Conservation (phyloP, 2,888 invertebrate species). For the Eilema depressum region DNA sequence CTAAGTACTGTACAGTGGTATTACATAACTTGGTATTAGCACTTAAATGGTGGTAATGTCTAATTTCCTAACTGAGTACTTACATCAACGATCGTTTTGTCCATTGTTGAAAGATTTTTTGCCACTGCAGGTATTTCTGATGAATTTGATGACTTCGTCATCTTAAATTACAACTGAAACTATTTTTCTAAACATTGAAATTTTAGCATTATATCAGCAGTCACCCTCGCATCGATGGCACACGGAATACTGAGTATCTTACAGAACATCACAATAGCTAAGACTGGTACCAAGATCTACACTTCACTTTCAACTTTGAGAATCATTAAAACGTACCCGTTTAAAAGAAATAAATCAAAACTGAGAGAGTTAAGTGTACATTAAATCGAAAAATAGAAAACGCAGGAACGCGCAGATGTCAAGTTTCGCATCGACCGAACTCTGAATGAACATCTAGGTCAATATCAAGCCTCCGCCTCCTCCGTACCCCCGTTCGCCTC, state of each 20-base stretch:
- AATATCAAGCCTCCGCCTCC: slow-evolving; percentile 83
- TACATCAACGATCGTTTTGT: slow-evolving; percentile 73
- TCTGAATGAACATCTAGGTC: slow-evolving; percentile 87
- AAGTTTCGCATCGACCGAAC: slow-evolving; percentile 87
- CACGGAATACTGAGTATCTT: slow-evolving; percentile 58
- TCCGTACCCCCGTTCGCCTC: slow-evolving; percentile 63
- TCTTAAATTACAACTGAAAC: slow-evolving; percentile 48
- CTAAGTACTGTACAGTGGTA: neutral
- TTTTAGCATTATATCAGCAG: slow-evolving; percentile 60
- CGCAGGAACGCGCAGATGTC: slow-evolving; percentile 86
- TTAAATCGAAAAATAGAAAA: slow-evolving; percentile 80
- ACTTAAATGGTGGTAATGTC: neutral
- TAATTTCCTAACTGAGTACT: slow-evolving; percentile 57
- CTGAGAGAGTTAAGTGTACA: slow-evolving; percentile 67
- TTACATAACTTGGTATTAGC: slow-evolving; percentile 12
- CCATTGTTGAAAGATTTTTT: slow-evolving; percentile 69
- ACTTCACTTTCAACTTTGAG: slow-evolving; percentile 26
- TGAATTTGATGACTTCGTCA: slow-evolving; percentile 64
- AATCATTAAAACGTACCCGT: slow-evolving; percentile 28
- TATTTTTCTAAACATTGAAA: slow-evolving; percentile 61
- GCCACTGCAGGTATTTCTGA: slow-evolving; percentile 68
- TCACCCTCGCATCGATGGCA: slow-evolving; percentile 60
- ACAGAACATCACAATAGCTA: slow-evolving; percentile 67
- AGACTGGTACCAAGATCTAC: slow-evolving; percentile 30
- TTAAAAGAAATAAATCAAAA: slow-evolving; percentile 63